Percentiles rank a stretch among this genome's conserved stretches.
Conservation (phyloP, 2,113 vertebrate genomes). For the Cygnus atratus region DNA sequence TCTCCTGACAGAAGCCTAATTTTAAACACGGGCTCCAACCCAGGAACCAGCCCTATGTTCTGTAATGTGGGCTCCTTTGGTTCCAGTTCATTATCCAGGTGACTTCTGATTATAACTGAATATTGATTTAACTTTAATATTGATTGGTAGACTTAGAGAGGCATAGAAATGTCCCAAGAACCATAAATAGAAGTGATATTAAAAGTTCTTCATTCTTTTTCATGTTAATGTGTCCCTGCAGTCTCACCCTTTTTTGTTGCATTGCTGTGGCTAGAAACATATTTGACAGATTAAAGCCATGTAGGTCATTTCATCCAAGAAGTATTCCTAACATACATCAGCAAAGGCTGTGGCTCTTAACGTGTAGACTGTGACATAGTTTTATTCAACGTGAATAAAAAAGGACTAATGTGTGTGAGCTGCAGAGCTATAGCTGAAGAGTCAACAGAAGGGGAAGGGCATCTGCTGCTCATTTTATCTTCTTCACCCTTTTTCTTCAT, state of each 20-base stretch:
- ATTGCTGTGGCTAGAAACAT: not conserved
- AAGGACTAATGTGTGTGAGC: not conserved
- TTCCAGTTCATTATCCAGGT: constrained; percentile 94
- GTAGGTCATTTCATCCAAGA: not conserved
- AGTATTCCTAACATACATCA: not conserved
- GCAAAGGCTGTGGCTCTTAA: not conserved
- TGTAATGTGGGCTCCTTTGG: constrained; percentile 88
- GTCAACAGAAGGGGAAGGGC: constrained; percentile 23
- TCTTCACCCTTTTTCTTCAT: constrained; percentile 20
- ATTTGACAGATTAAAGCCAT: not conserved
- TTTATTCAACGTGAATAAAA: not conserved
- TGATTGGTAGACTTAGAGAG: not conserved
- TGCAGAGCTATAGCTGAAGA: constrained; percentile 21
- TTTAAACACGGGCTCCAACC: constrained; percentile 85
- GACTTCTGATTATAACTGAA: constrained; percentile 70
- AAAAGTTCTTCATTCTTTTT: not conserved
- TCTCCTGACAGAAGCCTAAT: constrained; percentile 88
- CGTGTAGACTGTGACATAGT: not conserved
- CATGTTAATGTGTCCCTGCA: not conserved
- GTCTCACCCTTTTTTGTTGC: not conserved
- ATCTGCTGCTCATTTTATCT: constrained; percentile 38
- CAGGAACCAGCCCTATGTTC: constrained; percentile 91
- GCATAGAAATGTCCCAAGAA: not conserved
- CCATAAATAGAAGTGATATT: not conserved
- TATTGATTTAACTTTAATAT: not conserved